These are phyloP conservation scores for Dexiosoma caninum DNA, from an alignment of 2,888 invertebrate species.

Conservation along the genomic window DNA sequence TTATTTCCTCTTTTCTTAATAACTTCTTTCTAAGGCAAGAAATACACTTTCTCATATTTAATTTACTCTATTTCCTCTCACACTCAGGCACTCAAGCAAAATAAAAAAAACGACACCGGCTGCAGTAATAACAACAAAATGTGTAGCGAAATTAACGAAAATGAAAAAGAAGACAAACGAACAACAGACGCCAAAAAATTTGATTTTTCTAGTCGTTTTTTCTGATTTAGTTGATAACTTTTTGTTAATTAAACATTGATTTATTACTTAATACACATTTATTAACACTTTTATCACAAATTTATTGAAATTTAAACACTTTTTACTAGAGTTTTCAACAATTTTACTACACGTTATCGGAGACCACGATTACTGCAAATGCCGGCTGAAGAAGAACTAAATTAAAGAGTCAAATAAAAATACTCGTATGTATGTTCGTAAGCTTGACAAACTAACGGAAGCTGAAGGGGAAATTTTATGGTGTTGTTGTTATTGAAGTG, in stretches of 20 bases:
- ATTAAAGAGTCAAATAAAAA: not conserved
- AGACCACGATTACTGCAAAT: not conserved
- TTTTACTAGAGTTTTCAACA: not conserved
- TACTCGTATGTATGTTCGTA: not conserved
- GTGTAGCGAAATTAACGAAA: not conserved
- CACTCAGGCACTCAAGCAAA: not conserved
- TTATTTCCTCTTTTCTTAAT: not conserved
- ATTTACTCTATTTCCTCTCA: conserved; percentile 3
- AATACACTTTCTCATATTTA: not conserved
- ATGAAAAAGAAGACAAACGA: not conserved
- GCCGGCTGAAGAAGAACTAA: conserved; percentile 7
- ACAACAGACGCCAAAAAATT: not conserved
- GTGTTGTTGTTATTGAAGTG: not conserved
- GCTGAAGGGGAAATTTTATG: not conserved
- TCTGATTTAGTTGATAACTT: not conserved
- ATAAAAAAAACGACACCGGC: not conserved
- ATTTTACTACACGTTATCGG: not conserved
- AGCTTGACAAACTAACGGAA: not conserved
- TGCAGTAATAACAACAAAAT: not conserved
- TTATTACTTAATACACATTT: not conserved
- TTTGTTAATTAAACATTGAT: not conserved
- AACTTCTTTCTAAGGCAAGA: not conserved
- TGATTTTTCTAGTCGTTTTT: not conserved
- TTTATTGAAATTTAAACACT: not conserved
- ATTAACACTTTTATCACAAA: not conserved